phyloP scores from a whole-genome alignment of 1,140 invertebrate genomes.

The Zaprionus kolodkinae region DNA sequence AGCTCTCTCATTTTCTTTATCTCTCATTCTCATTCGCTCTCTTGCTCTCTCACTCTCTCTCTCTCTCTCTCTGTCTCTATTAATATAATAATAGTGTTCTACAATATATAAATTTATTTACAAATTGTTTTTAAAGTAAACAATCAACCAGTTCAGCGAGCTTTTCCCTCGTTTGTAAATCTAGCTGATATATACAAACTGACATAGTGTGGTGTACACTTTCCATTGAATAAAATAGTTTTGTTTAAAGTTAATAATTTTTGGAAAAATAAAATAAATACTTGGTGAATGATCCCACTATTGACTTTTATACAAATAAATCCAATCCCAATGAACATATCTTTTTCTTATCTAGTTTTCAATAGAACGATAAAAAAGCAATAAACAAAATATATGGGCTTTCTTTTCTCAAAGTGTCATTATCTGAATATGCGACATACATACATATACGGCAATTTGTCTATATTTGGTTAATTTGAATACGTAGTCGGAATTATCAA shows the following conservation, averaged over 20 bases:
- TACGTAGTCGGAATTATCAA: too few species aligned
- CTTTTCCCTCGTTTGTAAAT: background rate
- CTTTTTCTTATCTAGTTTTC: background rate
- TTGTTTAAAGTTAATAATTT: background rate
- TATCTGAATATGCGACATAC: too few species aligned
- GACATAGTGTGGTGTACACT: background rate
- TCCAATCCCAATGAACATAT: background rate
- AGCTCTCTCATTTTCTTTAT: slow-evolving; percentile 7
- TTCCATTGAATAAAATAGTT: background rate
- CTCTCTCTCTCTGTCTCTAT: background rate
- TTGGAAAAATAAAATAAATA: background rate
- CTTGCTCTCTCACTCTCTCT: background rate
- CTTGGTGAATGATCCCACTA: background rate
- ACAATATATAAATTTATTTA: background rate
- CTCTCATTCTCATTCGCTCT: background rate
- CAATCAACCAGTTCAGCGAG: background rate
- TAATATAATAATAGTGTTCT: background rate
- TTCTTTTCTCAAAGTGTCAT: too few species aligned
- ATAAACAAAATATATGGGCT: background rate
- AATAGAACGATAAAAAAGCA: background rate
- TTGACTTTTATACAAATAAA: background rate
- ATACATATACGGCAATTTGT: too few species aligned
- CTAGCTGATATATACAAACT: background rate
- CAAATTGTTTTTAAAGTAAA: background rate
- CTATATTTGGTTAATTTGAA: too few species aligned